phyloP scores from a whole-genome alignment of 2,797 vertebrate species.

The Basileuterus tristriatus region DNA sequence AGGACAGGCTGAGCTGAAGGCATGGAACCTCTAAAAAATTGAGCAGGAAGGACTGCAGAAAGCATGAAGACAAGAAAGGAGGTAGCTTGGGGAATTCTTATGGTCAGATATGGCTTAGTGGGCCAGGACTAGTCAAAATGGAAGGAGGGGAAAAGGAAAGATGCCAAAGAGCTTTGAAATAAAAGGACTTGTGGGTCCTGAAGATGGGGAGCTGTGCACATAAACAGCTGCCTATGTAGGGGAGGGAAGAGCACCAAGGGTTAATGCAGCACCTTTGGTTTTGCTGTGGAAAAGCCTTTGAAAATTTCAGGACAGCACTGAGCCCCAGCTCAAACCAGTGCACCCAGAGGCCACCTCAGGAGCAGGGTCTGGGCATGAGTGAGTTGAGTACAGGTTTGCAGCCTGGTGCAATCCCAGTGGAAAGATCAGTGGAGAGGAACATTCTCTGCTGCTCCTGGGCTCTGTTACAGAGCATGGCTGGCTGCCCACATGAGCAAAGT shows the following conservation, averaged over 20 bases:
- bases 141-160: not conserved
- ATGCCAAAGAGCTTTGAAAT: not conserved
- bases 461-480: not conserved
- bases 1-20: not conserved
- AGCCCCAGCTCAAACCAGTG: not conserved
- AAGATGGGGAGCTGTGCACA: fast-evolving
- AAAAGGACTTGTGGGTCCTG: not conserved
- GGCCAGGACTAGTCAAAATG: not conserved
- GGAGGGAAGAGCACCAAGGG: not conserved
- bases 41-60: not conserved
- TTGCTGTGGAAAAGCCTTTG: not conserved
- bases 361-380: not conserved
- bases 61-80: not conserved
- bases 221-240: not conserved
- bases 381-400: not conserved
- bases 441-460: not conserved
- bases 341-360: fast-evolving
- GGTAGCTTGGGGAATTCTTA: not conserved
- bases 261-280: not conserved
- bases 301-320: not conserved
- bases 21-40: not conserved
- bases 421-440: not conserved
- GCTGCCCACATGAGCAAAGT: fast-evolving
- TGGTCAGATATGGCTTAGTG: not conserved
- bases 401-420: not conserved